These are phyloP conservation scores for Samia ricini DNA, from an alignment of 1,140 invertebrate genomes.

Conservation along the genomic window DNA sequence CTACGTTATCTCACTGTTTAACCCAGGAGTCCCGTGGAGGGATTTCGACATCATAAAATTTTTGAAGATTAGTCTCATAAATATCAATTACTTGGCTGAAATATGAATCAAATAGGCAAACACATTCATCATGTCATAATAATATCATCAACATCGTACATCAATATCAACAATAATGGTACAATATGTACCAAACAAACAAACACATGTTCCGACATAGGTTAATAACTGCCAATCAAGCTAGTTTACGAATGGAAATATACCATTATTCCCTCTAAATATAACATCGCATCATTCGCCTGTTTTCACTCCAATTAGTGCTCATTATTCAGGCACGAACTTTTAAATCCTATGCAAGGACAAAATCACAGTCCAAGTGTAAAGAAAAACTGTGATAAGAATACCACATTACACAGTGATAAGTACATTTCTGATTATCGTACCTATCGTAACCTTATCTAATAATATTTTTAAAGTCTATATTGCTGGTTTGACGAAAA, in stretches of 20 bases:
- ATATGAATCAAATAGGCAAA: background rate
- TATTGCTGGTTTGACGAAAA: background rate
- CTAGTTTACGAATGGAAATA: conserved; percentile 33
- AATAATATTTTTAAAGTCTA: background rate
- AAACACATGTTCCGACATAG: conserved; percentile 19
- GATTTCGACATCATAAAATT: no score
- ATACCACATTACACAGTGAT: no score
- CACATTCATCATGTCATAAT: background rate
- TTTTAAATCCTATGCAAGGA: conserved; percentile 4
- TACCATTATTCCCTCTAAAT: conserved; percentile 22
- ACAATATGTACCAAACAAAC: no score
- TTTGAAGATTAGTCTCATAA: no score
- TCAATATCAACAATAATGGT: no score
- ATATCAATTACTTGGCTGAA: no score
- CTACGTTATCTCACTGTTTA: no score
- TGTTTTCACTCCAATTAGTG: conserved; percentile 26
- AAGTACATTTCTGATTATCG: conserved; percentile 28
- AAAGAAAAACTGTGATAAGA: conserved; percentile 14
- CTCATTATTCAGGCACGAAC: conserved; percentile 16
- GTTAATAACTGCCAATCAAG: conserved; percentile 33
- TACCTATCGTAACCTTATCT: conserved; percentile 8
- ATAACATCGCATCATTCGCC: conserved; percentile 3
- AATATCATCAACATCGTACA: background rate
- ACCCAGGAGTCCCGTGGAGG: no score
- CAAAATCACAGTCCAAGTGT: conserved; percentile 20